Evolutionary conservation across 2,888 invertebrate genomes (phyloP), one percentile per base, ranked within the genome.

Genomic region (Euzetes globulus): DNA sequence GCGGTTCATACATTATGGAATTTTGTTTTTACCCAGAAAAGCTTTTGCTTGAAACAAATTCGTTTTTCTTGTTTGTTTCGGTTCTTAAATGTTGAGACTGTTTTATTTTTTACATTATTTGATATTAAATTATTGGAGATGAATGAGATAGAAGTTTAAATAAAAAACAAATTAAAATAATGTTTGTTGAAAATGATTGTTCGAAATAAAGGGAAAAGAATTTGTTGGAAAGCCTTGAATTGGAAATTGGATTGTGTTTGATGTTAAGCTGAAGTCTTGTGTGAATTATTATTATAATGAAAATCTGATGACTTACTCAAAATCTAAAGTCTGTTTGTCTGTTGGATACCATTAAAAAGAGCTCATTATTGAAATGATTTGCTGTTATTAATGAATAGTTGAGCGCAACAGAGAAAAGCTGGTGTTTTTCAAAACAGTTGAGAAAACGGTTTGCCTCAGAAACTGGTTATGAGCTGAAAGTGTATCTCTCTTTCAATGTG

Each of bases 401-500:
- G 13, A 27, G 27, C 63, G 63, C 63, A 63, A 63, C 63, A 63
- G 63, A 63, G 37, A 63, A 63, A 33, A 33, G 33, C 63, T 33
- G 63, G 63, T 63, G 63, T 63, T 63, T 60, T 27, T 33, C 17
- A 63, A 63, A 63, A 63, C 33, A n/a, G 63, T n/a, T 15, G 19
- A 6, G 15, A 63, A 58, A 58, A 58, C 27, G 58, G 27, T 58
- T 58, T 58, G 58, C 22, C 27, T 25, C 58, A 58, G 2, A 58
- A 33, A 37, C 63, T 33, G 63, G 4, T 63, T 63, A 63, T 63
- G 63, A 63, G 63, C 33, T 19, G 58, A 63, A 63, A 63, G 63
- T 63, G 37, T 63, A 63, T 63, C 63, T 63, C 63, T 63, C 33
- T 63, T 63, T 63, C 33, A 63, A 63, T 63, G 33, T 63, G 63